Percentiles rank a stretch among this genome's conserved stretches.
Evolutionary conservation across 37 sponge, comb jelly and placozoan species (phyloP).

Genomic region (Hormiphora californensis): DNA sequence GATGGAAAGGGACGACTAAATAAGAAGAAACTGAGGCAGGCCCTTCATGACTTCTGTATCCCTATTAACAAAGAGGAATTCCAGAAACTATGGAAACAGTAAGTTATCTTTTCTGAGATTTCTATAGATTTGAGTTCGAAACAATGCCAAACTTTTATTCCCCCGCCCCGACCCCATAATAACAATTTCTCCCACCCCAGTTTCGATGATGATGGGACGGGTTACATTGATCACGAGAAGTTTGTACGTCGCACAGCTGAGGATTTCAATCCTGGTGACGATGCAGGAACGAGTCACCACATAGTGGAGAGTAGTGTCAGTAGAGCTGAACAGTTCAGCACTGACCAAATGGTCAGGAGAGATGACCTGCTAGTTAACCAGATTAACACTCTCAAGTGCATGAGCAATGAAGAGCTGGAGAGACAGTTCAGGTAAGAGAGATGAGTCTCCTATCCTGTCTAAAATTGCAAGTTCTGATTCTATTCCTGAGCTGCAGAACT

Average conservation of each 20-base stretch:
- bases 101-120: background rate
- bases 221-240: conserved; percentile 46
- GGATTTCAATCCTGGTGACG: conserved; percentile 34
- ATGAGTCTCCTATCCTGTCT: background rate
- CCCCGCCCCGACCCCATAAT: no score
- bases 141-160: background rate
- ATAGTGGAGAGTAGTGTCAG: background rate
- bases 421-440: background rate
- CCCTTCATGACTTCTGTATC: conserved; percentile 20
- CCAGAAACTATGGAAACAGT: conserved; percentile 49
- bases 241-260: conserved; percentile 45
- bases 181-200: no score
- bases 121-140: no score
- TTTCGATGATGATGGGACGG: conserved; percentile 49
- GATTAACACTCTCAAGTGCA: conserved; percentile 3
- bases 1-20: conserved; percentile 38
- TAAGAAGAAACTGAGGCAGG: conserved; percentile 48
- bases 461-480: background rate
- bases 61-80: conserved; percentile 40
- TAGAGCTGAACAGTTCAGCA: background rate
- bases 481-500: no score
- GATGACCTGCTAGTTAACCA: conserved; percentile 31
- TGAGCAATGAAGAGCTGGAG: conserved; percentile 32
- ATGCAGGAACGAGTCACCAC: background rate
- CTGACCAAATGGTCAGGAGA: background rate